Base-by-base conservation (phyloP, 2,113 vertebrate species). In the Mesoclemmys tuberculata region DNA sequence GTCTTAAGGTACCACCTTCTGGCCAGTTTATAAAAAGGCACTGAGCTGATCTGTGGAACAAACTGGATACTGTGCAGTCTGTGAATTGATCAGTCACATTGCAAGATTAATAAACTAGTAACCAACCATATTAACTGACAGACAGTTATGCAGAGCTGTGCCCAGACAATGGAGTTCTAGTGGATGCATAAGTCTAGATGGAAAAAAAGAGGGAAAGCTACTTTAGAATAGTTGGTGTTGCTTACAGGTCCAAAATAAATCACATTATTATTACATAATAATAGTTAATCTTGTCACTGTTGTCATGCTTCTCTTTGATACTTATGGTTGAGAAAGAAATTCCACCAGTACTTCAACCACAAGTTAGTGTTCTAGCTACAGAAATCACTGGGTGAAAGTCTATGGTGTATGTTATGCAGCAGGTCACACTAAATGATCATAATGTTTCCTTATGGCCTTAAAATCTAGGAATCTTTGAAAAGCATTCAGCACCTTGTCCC, bases 1-100 rank as follows among this genome's bases (percentile, higher is more conserved):
- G 92, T 93, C 84, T 85, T 94, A 87, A 97, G 95, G 80, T 97
- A 96, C 97, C 97, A 96, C 95, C 97, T 97, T 97, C 97, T 97
- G 97, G 95, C 71, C 94, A 95, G 85, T 91, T 93, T 82, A 80
- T 90, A 79, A 82, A 96, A 97, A 68, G 68, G 93, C 94, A 89
- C 19, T 31, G n/a, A 88, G 44, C 64, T 84, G 77, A 41, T 91
- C 77, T 77, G 77, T 18, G 86, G 61, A 56, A 80, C 46, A 13
- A 88, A 78, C 3, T 19, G 41, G 24, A 77, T 44, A 27, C 74
- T 0, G 0, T 51, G 26, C 14, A 93, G 35, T 35, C 35, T 68
- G 35, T 71, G 64, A 71, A 71, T 16, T 64, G 35, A 19, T 68
- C 18, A 22, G 35, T 71, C 35, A 10, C 19, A 38, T 21, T 71